phyloP scores from a whole-genome alignment of 92 coral and sea anemone species.

The Isaurus tuberculatus region DNA sequence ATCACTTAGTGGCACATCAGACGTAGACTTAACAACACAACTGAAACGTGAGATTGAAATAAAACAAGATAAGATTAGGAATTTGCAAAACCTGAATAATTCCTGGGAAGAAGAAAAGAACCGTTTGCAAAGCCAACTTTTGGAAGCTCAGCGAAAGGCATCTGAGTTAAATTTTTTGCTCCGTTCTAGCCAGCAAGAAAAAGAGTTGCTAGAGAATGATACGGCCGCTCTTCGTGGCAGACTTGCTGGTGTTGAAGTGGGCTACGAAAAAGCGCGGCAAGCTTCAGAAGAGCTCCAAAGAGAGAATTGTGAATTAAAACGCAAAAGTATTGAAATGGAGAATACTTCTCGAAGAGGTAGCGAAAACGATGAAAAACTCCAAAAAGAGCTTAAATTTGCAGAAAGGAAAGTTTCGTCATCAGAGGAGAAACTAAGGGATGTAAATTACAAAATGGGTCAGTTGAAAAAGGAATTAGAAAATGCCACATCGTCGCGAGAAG shows the following conservation, averaged over 20 bases:
- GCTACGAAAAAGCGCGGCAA: constrained; percentile 49
- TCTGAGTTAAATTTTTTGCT: constrained; percentile 62
- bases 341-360: constrained; percentile 48
- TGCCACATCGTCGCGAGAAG: constrained; percentile 39
- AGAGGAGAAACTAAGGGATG: constrained; percentile 53
- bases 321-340: constrained; percentile 57
- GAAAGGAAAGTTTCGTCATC: constrained; percentile 59
- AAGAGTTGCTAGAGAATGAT: constrained; percentile 67
- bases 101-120: constrained; percentile 73
- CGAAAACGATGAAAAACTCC: constrained; percentile 59
- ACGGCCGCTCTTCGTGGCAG: constrained; percentile 55
- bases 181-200: constrained; percentile 63
- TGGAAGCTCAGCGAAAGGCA: constrained; percentile 63
- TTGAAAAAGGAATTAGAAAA: constrained; percentile 33
- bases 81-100: constrained; percentile 62
- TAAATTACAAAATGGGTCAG: constrained; percentile 42
- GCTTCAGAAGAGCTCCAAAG: constrained; percentile 48
- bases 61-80: constrained; percentile 55
- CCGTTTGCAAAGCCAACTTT: constrained; percentile 62
- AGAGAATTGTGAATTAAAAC: constrained; percentile 57
- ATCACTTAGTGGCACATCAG: neutral
- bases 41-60: constrained; percentile 69
- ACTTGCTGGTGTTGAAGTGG: constrained; percentile 48
- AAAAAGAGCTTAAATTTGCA: constrained; percentile 46
- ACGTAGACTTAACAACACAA: constrained; percentile 22